Base-by-base conservation (phyloP, 2,113 vertebrate genomes). In the Sprattus sprattus region DNA sequence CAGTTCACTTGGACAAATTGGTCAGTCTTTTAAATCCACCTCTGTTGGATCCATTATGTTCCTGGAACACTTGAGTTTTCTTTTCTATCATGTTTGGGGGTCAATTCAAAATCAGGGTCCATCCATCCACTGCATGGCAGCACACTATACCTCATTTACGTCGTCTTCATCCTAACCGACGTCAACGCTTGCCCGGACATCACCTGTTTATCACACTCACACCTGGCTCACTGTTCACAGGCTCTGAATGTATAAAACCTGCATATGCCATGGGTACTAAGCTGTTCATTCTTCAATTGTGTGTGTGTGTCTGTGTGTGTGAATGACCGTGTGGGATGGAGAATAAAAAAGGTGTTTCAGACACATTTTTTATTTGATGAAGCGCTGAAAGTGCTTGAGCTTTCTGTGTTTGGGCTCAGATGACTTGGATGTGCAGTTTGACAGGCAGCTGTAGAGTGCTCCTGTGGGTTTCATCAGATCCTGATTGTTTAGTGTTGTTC, bases 41-140 rank as follows among this genome's bases (percentile, higher is more conserved):
- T 60, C 54, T 6, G 8, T n/a, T 67, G 64, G n/a, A 8, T 67
- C n/a, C 64, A 28, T 64, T n/a, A 64, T 28, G 6, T 25, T 67
- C 25, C 64, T 3, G 10, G n/a, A 67, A 10, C 64, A 28, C n/a
- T 28, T 28, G 64, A 67, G 11, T 67, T 1, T 11, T 7, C 64
- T 25, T 10, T n/a, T 15, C 67, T 28, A 11, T 9, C 71, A 78
- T 15, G 39, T 13, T 3, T 13, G 39, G 32, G 39, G 32, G 32
- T 25, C 57, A 9, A 60, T 85, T 46, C 2, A 87, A 32, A 82
- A 16, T 67, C 50, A 86, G 71, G 13, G 46, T 28, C 85, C 89
- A 87, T 87, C 88, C 11, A 44, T 86, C 83, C 71, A 78, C 71
- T 78, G 71, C 71, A 78, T 78, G 71, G 28, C 28, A 32, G 13